These are phyloP conservation scores for Ptilonorhynchus violaceus DNA, from an alignment of 2,113 vertebrate species.

Conservation along the genomic window DNA sequence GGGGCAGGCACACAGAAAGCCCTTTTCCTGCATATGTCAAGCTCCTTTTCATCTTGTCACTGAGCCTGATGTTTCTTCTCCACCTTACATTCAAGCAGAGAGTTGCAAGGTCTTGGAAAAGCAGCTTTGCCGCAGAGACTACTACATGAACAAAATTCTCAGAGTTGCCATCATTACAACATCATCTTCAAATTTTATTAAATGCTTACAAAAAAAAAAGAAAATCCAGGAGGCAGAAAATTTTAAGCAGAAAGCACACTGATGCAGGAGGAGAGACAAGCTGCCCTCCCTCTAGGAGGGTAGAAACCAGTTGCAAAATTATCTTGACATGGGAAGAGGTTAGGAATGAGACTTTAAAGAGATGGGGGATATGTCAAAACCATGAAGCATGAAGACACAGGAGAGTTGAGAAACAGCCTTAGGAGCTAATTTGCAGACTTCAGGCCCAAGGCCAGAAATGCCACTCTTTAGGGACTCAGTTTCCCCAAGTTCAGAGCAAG, in stretches of 20 bases:
- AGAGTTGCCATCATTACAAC: background rate
- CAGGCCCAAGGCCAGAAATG: background rate
- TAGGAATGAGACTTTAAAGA: background rate
- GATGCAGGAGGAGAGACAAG: background rate
- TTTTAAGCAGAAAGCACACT: conserved; percentile 38
- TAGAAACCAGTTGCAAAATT: background rate
- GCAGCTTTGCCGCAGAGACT: background rate
- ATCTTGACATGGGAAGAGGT: background rate
- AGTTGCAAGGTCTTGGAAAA: background rate
- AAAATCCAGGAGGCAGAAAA: background rate
- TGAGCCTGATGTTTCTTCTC: background rate
- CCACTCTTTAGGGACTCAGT: background rate
- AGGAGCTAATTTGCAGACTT: background rate
- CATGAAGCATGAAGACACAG: background rate
- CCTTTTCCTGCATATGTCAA: background rate
- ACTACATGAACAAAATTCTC: background rate
- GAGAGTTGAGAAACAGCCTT: background rate
- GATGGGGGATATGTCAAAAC: background rate
- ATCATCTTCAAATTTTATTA: conserved; percentile 61
- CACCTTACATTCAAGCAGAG: background rate
- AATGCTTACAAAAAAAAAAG: conserved; percentile 49
- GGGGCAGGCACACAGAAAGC: background rate
- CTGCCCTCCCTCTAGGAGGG: background rate
- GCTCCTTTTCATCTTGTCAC: background rate
- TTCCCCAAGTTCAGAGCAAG: background rate